Evolutionary conservation across 1,140 invertebrate genomes (phyloP), one percentile per base, ranked within the genome.

Genomic region (Procambarus clarkii): DNA sequence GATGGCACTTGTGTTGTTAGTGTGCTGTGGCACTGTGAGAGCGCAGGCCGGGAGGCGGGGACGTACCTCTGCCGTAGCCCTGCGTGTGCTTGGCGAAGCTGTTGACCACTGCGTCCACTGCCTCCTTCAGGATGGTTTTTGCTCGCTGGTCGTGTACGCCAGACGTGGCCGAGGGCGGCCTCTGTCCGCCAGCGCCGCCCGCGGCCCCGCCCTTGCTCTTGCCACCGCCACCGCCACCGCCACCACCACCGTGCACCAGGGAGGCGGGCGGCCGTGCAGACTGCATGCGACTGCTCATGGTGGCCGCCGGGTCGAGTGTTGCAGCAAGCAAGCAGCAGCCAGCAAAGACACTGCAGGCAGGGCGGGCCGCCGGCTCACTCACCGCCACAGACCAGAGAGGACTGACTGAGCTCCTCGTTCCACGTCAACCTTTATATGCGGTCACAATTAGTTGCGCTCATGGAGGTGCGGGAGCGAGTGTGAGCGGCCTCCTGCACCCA

Each of bases 41-140:
- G 64, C 60, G 24, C n/a, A 5, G 24, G 18, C n/a, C 9, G 24
- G 18, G 21, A 77, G 48, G 84, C 4, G 50, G 50, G 4, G 9
- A 93, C 94, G 95, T 95, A 97, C 97, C 96, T 96, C 96, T 95
- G 82, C 96, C 96, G 94, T 97, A 97, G 86, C 96, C 96, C 94
- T 97, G 96, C 64, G 96, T 96, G 93, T 97, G 96, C 93, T 97
- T 97, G 13, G 96, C 96, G 94, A 97, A 97, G 94, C 96, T 97
- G 94, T 97, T 97, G 89, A 97, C 96, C 50, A 97, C 96, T 44
- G 96, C 96, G 94, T 97, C 96, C 8, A 97, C 97, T 5, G 97
- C 96, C 94, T 97, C 97, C 93, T 96, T 96, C 58, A 97, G 95
- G 60, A 97, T 96, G 93, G 96, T 96, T 93, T 97, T 97, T 85